phyloP scores from a whole-genome alignment of 2,113 vertebrate species.

The Pantherophis guttatus region DNA sequence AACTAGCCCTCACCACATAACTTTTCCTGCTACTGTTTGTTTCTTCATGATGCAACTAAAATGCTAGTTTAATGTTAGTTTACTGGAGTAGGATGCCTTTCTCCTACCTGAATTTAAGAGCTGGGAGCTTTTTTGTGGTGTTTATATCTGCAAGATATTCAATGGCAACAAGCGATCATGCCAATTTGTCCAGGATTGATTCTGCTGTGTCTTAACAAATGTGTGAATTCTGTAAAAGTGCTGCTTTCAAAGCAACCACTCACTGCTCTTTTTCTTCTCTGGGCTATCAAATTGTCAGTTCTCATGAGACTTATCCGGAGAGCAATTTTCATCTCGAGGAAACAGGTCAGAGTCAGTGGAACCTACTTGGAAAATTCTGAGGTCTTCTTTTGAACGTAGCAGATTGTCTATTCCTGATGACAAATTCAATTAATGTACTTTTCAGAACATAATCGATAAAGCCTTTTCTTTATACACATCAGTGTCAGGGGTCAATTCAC shows the following conservation, averaged over 20 bases:
- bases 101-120: background rate
- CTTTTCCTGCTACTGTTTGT: background rate
- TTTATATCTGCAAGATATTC: background rate
- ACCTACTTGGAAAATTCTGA: slow-evolving; percentile 33
- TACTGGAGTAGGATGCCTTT: background rate
- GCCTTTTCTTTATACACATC: background rate
- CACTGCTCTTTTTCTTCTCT: slow-evolving; percentile 17
- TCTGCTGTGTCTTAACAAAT: slow-evolving; percentile 29
- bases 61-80: background rate
- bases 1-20: background rate
- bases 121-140: background rate
- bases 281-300: slow-evolving; percentile 21
- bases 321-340: slow-evolving; percentile 27
- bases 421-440: background rate
- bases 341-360: slow-evolving; percentile 21
- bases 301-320: slow-evolving; percentile 29
- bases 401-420: slow-evolving; percentile 20
- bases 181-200: slow-evolving; percentile 22
- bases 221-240: slow-evolving; percentile 18
- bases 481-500: background rate
- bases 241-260: slow-evolving; percentile 31
- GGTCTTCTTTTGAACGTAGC: slow-evolving; percentile 3
- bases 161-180: background rate
- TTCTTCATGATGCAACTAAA: background rate
- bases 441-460: background rate